A percentile compares a stretch with the other conserved stretches of the same genome.
phyloP scores from a whole-genome alignment of 2,113 vertebrate species.

The Prolemur simus region DNA sequence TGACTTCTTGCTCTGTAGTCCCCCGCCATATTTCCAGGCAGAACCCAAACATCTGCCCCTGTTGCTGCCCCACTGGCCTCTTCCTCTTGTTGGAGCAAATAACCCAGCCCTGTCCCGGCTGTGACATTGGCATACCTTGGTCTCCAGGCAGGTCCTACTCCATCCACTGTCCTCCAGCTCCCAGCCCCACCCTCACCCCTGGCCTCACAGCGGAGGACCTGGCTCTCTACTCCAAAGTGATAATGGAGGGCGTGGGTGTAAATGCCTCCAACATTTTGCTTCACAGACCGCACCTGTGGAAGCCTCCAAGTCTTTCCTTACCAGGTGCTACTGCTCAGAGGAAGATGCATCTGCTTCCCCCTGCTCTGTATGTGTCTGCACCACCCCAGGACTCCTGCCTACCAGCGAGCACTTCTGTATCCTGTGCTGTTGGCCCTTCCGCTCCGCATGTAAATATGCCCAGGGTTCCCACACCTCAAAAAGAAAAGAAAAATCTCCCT shows the following conservation, averaged over 20 bases:
- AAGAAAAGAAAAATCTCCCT: background rate
- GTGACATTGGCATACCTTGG: background rate
- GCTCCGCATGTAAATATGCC: background rate
- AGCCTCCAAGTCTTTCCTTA: background rate
- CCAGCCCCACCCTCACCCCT: background rate
- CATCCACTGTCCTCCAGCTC: background rate
- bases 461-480: background rate
- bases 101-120: background rate
- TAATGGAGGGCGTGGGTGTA: background rate
- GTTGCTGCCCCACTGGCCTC: too few relatives aligned
- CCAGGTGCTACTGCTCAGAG: background rate
- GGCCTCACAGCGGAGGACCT: background rate
- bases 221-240: background rate
- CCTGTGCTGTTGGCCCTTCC: background rate
- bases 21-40: background rate
- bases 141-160: background rate
- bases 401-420: background rate
- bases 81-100: background rate
- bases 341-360: rapidly evolving
- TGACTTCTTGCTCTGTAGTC: background rate
- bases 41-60: background rate
- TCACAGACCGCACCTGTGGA: background rate
- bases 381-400: background rate
- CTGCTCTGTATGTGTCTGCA: background rate
- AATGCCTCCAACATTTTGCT: background rate